Conservation (phyloP, 2,113 vertebrate genomes). For the Solenodon paradoxus region DNA sequence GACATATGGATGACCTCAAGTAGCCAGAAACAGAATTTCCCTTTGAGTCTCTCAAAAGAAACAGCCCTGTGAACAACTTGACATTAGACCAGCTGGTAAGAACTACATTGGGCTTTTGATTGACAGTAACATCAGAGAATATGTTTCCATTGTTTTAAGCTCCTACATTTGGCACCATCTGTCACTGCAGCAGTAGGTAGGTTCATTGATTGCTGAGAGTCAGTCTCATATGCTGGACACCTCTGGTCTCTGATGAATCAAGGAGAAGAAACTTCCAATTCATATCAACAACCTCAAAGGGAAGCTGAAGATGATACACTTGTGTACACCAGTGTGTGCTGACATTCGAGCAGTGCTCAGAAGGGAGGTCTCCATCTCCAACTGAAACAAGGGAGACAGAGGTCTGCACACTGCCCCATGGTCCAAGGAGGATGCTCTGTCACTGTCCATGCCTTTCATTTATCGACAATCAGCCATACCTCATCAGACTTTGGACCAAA, state of each 20-base stretch:
- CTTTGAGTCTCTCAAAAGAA: background rate
- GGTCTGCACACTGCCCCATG: no score
- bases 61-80: background rate
- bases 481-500: background rate
- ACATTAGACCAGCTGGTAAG: background rate
- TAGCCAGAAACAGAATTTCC: no score
- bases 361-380: no score
- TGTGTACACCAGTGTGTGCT: no score
- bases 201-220: background rate
- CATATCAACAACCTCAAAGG: no score
- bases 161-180: background rate
- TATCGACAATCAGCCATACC: background rate
- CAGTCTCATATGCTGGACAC: no score
- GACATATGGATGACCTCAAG: no score
- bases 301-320: no score
- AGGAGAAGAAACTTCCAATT: background rate
- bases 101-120: background rate
- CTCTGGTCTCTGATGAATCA: background rate
- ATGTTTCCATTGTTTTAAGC: background rate
- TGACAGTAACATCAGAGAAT: background rate
- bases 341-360: no score
- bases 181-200: background rate
- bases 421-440: background rate
- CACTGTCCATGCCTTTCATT: background rate
- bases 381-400: no score